Evolutionary conservation across 2,113 vertebrate species (phyloP).

Genomic region (Symphodus melops): DNA sequence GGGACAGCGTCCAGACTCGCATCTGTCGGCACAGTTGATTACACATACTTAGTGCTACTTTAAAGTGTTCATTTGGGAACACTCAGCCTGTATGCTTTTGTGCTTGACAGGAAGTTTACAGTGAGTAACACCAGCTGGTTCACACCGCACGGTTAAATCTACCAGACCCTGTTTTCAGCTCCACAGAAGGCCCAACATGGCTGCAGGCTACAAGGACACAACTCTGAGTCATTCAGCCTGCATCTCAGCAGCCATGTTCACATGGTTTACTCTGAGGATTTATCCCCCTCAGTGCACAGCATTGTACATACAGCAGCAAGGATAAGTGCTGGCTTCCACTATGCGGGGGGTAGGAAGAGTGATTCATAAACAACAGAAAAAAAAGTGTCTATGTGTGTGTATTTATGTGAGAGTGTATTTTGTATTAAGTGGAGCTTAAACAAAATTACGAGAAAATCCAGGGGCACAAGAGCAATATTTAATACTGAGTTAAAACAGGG

Average conservation of each 20-base stretch:
- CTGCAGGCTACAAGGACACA: conserved; percentile 42
- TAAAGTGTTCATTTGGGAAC: conserved; percentile 64
- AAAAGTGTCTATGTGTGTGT: not conserved
- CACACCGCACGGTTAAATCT: conserved; percentile 23
- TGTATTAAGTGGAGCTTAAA: conserved; percentile 17
- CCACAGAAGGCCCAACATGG: conserved; percentile 36
- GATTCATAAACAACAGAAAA: conserved; percentile 26
- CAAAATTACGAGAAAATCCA: conserved; percentile 26
- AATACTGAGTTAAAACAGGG: conserved; percentile 6
- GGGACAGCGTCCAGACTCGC: conserved; percentile 37
- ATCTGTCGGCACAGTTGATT: conserved; percentile 57
- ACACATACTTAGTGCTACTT: conserved; percentile 43
- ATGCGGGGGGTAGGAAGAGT: conserved; percentile 12
- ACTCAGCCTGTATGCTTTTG: conserved; percentile 43
- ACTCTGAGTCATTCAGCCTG: conserved; percentile 35
- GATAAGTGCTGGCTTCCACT: conserved; percentile 21
- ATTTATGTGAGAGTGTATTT: conserved; percentile 23
- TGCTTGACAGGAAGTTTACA: conserved; percentile 65
- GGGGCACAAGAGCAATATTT: not conserved
- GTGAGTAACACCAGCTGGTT: conserved; percentile 66
- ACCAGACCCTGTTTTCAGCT: conserved; percentile 46
- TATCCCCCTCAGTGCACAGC: conserved; percentile 31
- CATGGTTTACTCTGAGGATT: conserved; percentile 28
- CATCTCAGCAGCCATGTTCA: conserved; percentile 1
- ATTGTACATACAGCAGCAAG: conserved; percentile 21